phyloP scores from a whole-genome alignment of 2,113 vertebrate genomes.

The Toxotes chatareus region DNA sequence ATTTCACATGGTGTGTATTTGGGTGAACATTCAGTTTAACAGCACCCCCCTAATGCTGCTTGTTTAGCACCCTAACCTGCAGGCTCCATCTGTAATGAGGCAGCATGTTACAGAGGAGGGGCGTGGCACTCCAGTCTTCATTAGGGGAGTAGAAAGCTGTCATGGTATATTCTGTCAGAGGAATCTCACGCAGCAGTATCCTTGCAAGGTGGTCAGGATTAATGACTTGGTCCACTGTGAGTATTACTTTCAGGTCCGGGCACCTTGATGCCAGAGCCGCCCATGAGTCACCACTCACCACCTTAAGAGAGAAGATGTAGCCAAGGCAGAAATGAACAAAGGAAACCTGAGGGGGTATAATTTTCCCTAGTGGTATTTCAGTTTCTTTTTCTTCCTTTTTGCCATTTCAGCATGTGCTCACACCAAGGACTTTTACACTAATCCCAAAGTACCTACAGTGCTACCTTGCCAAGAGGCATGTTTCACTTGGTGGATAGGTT shows the following conservation, averaged over 20 bases:
- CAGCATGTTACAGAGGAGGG: conserved; percentile 33
- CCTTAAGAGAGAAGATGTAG: conserved; percentile 29
- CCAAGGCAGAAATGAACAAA: conserved; percentile 19
- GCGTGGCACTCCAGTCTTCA: conserved; percentile 10
- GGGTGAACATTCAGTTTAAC: neutral
- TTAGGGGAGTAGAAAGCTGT: conserved; percentile 24
- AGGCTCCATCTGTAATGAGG: conserved; percentile 44
- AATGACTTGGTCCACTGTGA: conserved; percentile 41
- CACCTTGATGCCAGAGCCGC: conserved; percentile 24
- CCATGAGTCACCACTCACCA: conserved; percentile 39
- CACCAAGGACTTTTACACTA: neutral
- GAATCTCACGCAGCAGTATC: conserved; percentile 53
- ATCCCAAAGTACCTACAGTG: neutral
- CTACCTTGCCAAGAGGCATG: neutral
- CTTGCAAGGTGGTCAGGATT: conserved; percentile 12
- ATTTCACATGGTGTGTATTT: neutral
- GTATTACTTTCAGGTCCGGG: conserved; percentile 37
- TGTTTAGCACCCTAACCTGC: conserved; percentile 38
- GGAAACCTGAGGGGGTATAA: neutral
- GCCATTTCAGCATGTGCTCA: conserved; percentile 5
- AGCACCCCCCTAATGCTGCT: neutral
- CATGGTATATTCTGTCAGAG: conserved; percentile 46
- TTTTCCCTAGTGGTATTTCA: neutral
- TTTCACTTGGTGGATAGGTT: neutral
- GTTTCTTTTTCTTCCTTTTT: neutral